Evolutionary conservation across 2,797 vertebrate genomes (phyloP), one percentile per base, ranked within the genome.

Genomic region (Esox lucius): DNA sequence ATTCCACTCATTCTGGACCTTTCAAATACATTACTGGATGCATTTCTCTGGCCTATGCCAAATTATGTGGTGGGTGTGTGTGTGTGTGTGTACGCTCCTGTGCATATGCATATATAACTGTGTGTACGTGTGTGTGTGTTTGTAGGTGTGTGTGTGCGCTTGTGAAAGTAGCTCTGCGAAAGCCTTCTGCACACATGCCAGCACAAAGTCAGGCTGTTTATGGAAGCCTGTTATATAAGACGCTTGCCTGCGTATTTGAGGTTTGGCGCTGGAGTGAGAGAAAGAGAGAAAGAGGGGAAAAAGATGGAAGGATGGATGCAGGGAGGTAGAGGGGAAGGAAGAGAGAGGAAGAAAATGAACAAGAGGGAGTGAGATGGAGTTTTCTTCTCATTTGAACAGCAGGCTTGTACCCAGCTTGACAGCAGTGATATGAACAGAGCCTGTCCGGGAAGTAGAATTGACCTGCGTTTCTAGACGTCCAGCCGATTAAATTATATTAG

Each of bases 191-290:
- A 79, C 3, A 84, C 78, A 86, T 49, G 76, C 76, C 78, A 33
- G 28, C 0, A 1, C 53, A 79, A 78, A 85, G 78, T 85, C 75
- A n/a, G 69, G 71, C 73, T 48, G 74, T 67, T 80, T 74, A 73
- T 79, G 79, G 73, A 81, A 79, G 78, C 65, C 72, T 3, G 72
- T 87, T 88, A 89, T 64, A 84, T 87, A 88, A 89, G 80, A 78
- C 75, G 83, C 80, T 78, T 70, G 71, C 79, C 80, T 85, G 84
- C 76, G 48, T 85, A 80, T 82, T 83, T 87, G 80, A 83, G 84
- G 88, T 84, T 81, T 76, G 75, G 81, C 77, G 76, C 76, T 68
- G 76, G 28, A 49, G 56, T n/a, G 17, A 68, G 62, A 26, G 31
- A 35, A 35, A 5, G 28, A 11, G 26, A 16, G 35, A 42, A 76